Percentiles rank a stretch among this genome's conserved stretches.
Evolutionary conservation across 1,140 invertebrate species (phyloP).

Genomic region (Heterodera carotae): DNA sequence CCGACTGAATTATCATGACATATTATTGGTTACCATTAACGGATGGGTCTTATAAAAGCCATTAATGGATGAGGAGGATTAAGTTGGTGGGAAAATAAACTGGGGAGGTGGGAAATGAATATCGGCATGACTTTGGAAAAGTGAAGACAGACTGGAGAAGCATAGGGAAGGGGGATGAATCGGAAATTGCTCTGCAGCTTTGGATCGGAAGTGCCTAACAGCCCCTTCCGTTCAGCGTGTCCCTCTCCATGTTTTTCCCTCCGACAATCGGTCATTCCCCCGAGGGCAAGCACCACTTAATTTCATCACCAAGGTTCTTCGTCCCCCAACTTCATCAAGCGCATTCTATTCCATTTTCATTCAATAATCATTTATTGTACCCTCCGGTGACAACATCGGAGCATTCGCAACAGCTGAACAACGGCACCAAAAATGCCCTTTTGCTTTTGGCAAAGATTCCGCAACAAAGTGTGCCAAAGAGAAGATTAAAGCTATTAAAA

Average conservation of each 20-base stretch:
- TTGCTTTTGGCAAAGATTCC: conserved; percentile 28
- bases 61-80: neutral
- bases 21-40: too few relatives aligned
- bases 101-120: too few relatives aligned
- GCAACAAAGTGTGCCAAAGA: conserved; percentile 20
- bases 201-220: neutral
- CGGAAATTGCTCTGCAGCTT: neutral
- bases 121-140: too few relatives aligned
- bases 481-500: neutral
- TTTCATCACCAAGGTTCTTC: neutral
- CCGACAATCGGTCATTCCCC: neutral
- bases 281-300: neutral
- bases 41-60: too few relatives aligned
- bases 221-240: neutral
- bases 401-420: neutral
- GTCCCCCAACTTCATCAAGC: neutral
- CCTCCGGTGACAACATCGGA: neutral
- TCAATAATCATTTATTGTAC: neutral
- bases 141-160: neutral
- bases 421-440: neutral
- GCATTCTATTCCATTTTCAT: neutral
- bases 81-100: neutral
- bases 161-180: too few relatives aligned
- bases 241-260: neutral
- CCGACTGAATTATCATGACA: too few relatives aligned